phyloP scores from a whole-genome alignment of 2,113 vertebrate genomes.

The Marcusenius ussheri region DNA sequence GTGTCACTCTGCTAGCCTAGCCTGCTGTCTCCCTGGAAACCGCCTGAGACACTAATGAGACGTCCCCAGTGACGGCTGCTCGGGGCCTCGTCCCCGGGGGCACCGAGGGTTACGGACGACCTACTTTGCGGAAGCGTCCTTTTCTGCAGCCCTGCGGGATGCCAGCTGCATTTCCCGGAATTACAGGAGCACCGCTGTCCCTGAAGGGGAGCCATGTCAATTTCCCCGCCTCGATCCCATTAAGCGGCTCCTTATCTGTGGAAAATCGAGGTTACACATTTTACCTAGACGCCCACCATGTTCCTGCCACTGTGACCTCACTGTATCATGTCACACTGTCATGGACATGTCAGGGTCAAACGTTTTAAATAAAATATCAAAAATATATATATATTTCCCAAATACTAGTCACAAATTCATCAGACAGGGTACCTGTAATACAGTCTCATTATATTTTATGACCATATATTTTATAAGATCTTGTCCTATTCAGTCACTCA shows the following conservation, averaged over 20 bases:
- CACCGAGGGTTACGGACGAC: constrained; percentile 40
- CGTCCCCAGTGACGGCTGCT: not conserved
- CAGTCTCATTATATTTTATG: not conserved
- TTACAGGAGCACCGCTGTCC: not conserved
- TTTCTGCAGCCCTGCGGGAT: constrained; percentile 26
- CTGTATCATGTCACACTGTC: not conserved
- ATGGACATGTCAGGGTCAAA: not conserved
- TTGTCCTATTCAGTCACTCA: not conserved
- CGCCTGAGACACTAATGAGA: not conserved
- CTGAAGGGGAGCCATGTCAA: not conserved
- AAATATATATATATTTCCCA: not conserved
- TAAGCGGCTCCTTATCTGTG: constrained; percentile 27
- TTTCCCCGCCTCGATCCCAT: not conserved
- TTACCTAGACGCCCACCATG: constrained; percentile 27
- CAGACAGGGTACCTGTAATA: not conserved
- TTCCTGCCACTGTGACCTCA: constrained; percentile 12
- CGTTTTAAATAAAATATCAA: not conserved
- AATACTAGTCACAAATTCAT: not conserved
- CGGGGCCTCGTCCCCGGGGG: not conserved
- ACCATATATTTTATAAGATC: not conserved
- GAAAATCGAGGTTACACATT: constrained; percentile 45
- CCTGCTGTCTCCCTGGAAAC: not conserved
- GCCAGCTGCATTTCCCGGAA: constrained; percentile 30
- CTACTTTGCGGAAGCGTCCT: constrained; percentile 43
- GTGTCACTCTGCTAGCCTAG: not conserved